Evolutionary conservation across 2,888 invertebrate species (phyloP).

Genomic region (Rhyacophila evoluta): DNA sequence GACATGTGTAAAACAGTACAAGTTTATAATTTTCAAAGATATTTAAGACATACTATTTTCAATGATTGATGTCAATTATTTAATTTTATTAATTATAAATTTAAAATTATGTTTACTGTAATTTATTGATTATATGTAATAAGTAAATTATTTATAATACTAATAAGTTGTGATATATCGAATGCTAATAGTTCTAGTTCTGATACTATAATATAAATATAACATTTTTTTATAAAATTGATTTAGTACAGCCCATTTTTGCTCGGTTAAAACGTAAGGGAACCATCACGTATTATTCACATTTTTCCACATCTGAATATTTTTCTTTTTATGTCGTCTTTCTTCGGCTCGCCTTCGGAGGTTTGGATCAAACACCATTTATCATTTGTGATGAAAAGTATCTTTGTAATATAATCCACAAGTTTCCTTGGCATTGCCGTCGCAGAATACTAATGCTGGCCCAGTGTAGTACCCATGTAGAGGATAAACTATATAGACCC

Average conservation of each 20-base stretch:
- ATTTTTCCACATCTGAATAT: slow-evolving; percentile 54
- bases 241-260: not conserved
- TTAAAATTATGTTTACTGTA: too few relatives aligned
- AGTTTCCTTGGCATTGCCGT: slow-evolving; percentile 37
- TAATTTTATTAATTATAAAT: too few relatives aligned
- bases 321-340: slow-evolving; percentile 45
- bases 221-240: not conserved
- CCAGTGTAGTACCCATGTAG: not conserved
- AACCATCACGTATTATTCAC: slow-evolving; percentile 52
- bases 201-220: too few relatives aligned
- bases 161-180: too few relatives aligned
- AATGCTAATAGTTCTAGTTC: too few relatives aligned
- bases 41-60: too few relatives aligned
- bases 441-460: slow-evolving; percentile 45
- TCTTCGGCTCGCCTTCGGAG: slow-evolving; percentile 20
- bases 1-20: too few relatives aligned
- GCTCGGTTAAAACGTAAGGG: not conserved
- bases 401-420: slow-evolving; percentile 43
- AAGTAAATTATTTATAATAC: too few relatives aligned
- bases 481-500: not conserved
- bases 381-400: slow-evolving; percentile 52
- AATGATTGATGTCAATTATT: too few relatives aligned
- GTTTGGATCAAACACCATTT: slow-evolving; percentile 48
- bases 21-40: too few relatives aligned
- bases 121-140: too few relatives aligned